phyloP scores from a whole-genome alignment of 2,888 invertebrate species.

The Alloscopus bannaensis region DNA sequence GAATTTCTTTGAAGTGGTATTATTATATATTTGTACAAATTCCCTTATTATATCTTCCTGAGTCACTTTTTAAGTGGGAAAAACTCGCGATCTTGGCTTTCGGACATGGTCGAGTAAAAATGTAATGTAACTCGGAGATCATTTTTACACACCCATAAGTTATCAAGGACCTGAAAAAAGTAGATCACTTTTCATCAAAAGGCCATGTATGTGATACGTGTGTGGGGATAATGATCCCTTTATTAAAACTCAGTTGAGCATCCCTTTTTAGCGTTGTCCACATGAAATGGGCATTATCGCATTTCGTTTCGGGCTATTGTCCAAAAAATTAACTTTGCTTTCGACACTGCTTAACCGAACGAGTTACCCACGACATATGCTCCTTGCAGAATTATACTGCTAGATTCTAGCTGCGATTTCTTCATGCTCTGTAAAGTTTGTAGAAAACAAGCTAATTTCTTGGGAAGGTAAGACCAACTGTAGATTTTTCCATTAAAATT shows the following conservation, averaged over 20 bases:
- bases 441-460: constrained; percentile 19
- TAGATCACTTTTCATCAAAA: constrained; percentile 22
- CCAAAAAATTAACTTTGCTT: constrained; percentile 10
- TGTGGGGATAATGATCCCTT: neutral
- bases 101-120: neutral
- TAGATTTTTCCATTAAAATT: constrained; percentile 2
- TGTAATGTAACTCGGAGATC: neutral
- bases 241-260: constrained; percentile 9
- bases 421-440: constrained; percentile 41
- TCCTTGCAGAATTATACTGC: neutral
- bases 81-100: too few species aligned
- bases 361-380: neutral
- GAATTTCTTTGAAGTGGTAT: neutral
- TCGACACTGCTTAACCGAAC: constrained; percentile 25
- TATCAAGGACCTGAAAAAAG: neutral
- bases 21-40: too few species aligned
- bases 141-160: neutral
- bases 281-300: too few species aligned
- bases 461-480: neutral
- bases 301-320: too few species aligned
- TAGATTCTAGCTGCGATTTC: neutral
- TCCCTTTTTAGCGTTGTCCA: too few species aligned
- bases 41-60: too few species aligned
- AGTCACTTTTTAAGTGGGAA: too few species aligned
- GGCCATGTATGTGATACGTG: neutral